A percentile compares a stretch with the other conserved stretches of the same genome.
Evolutionary conservation across 2,113 vertebrate genomes (phyloP).

Genomic region (Gymnarchus niloticus): DNA sequence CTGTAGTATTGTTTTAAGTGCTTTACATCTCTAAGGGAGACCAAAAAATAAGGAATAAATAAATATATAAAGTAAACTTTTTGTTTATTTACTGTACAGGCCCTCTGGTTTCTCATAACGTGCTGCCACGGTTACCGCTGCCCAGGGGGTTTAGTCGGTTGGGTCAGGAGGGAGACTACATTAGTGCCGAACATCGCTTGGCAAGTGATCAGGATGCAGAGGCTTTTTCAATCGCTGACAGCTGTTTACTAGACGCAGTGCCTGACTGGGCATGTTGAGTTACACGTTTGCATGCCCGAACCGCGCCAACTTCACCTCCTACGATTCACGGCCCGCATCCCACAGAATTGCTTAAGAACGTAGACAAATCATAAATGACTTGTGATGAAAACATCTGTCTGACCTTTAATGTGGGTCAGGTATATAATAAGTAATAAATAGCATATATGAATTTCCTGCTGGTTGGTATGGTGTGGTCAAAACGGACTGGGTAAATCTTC

Average conservation of each 20-base stretch:
- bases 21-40: not conserved
- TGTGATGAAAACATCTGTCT: conserved; percentile 12
- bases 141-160: not conserved
- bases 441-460: not conserved
- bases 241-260: not conserved
- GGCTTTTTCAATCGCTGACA: not conserved
- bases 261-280: not conserved
- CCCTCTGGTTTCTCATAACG: not conserved
- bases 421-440: not conserved
- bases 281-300: not conserved
- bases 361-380: not conserved
- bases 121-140: not conserved
- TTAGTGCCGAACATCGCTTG: too few species aligned
- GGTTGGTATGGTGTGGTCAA: not conserved
- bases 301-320: not conserved
- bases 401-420: not conserved
- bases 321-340: not conserved
- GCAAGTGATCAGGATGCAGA: not conserved
- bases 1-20: conserved; percentile 2
- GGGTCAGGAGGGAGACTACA: not conserved
- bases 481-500: conserved; percentile 41
- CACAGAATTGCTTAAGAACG: not conserved
- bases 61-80: not conserved
- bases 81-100: not conserved
- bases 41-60: not conserved